These are phyloP conservation scores for Emydoidea blandingii DNA, from an alignment of 2,797 vertebrate genomes.

Conservation along the genomic window DNA sequence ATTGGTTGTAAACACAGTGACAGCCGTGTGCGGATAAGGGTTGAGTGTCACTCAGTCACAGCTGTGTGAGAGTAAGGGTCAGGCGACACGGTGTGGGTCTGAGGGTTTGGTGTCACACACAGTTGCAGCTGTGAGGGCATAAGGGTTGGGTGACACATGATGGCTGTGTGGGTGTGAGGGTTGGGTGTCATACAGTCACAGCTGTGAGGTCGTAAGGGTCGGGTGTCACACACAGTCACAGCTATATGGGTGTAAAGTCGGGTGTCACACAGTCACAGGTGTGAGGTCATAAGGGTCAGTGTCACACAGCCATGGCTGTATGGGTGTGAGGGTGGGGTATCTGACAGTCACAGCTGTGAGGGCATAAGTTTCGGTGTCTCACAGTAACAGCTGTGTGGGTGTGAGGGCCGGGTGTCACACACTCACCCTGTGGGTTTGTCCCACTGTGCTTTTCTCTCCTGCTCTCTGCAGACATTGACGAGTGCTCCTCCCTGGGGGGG, in stretches of 20 bases:
- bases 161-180: background rate
- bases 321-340: background rate
- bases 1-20: background rate
- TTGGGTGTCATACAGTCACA: rapidly evolving
- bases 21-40: background rate
- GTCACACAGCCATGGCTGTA: rapidly evolving
- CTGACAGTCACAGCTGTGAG: background rate
- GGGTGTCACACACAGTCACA: rapidly evolving
- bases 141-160: no score
- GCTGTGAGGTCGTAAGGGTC: background rate
- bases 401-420: background rate
- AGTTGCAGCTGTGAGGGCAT: no score
- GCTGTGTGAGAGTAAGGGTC: rapidly evolving
- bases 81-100: background rate
- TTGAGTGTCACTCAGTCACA: rapidly evolving
- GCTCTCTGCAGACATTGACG: constrained; percentile 87
- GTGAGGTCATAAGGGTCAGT: background rate
- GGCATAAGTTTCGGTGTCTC: background rate
- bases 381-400: background rate
- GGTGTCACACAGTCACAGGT: background rate
- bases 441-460: background rate
- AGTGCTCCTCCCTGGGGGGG: constrained; percentile 89
- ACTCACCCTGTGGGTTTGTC: background rate
- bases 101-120: rapidly evolving
- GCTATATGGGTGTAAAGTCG: background rate